These are phyloP conservation scores for Ahaetulla prasina DNA, from an alignment of 2,113 vertebrate species.

Conservation along the genomic window DNA sequence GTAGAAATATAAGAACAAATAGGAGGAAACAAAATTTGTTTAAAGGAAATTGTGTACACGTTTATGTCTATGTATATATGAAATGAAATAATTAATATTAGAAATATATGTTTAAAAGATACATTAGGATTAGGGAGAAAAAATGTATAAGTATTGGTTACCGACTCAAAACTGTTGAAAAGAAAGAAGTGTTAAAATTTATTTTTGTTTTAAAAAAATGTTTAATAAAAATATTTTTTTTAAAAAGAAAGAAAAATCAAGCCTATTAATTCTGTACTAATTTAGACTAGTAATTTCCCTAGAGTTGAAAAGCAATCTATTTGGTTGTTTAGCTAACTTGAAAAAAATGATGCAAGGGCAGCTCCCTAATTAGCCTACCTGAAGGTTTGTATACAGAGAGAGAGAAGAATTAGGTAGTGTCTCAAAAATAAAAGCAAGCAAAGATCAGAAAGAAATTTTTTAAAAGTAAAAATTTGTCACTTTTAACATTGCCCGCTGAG, in stretches of 20 bases:
- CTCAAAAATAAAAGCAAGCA: not conserved
- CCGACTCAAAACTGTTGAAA: too few species aligned
- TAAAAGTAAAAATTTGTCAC: not conserved
- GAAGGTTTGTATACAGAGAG: not conserved
- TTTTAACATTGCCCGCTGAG: not conserved
- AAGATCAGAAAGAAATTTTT: not conserved
- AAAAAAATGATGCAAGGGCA: not conserved
- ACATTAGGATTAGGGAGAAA: too few species aligned
- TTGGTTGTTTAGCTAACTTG: not conserved
- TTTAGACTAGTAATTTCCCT: not conserved
- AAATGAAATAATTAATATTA: too few species aligned
- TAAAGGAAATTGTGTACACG: too few species aligned
- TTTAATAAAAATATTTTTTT: too few species aligned
- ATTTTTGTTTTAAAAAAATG: too few species aligned
- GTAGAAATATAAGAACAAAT: too few species aligned
- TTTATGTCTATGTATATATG: too few species aligned
- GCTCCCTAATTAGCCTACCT: not conserved
- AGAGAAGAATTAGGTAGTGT: not conserved
- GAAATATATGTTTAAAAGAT: too few species aligned
- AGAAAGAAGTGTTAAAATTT: too few species aligned
- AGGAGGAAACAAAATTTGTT: too few species aligned
- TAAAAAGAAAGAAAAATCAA: not conserved
- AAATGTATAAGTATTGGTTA: too few species aligned
- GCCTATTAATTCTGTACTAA: not conserved
- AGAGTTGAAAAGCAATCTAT: not conserved